Percentiles rank a stretch among this genome's conserved stretches.
Conservation (phyloP, 1,140 invertebrate species). For the Ptiloglossa arizonensis region DNA sequence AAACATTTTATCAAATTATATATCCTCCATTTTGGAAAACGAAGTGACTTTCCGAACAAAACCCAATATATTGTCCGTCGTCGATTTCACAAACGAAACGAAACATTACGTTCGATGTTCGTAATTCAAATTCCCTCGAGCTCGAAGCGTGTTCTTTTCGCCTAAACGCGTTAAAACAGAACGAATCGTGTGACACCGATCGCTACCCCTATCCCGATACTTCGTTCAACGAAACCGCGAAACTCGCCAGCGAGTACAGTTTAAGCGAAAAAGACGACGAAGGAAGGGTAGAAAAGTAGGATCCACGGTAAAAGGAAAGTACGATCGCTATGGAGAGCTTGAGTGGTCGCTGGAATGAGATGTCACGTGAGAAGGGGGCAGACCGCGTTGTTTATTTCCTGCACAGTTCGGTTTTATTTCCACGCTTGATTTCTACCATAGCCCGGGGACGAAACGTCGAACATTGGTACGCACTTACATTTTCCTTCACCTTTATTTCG, state of each 20-base stretch:
- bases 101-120: no score
- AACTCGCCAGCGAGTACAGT: not conserved
- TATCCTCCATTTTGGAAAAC: no score
- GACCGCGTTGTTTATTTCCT: conserved; percentile 22
- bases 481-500: not conserved
- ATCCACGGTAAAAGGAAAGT: conserved; percentile 13
- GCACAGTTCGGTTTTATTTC: not conserved
- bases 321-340: not conserved
- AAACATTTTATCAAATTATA: no score
- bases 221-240: conserved; percentile 4
- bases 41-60: no score
- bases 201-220: not conserved
- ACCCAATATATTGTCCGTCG: no score
- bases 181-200: not conserved
- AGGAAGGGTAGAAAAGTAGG: conserved; percentile 2
- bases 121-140: conserved; percentile 1
- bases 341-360: not conserved
- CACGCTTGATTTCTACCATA: conserved; percentile 10
- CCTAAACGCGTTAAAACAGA: conserved; percentile 13
- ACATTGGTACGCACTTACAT: conserved; percentile 31
- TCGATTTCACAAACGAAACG: no score
- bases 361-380: not conserved
- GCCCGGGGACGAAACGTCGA: not conserved
- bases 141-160: no score
- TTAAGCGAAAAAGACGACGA: conserved; percentile 37